phyloP scores from a whole-genome alignment of 2,888 invertebrate genomes.

The Dryococelus australis region DNA sequence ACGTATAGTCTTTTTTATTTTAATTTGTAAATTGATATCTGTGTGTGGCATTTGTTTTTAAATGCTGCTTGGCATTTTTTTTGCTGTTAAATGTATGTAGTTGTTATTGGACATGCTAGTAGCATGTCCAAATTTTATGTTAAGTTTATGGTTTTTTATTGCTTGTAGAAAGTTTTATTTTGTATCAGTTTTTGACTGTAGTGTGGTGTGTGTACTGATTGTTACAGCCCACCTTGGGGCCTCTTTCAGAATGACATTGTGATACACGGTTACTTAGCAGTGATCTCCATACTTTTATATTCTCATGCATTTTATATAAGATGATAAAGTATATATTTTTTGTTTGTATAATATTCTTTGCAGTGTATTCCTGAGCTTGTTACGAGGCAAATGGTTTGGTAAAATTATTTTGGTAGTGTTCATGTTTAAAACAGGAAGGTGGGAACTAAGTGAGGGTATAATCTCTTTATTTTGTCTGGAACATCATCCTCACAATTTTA shows the following conservation, averaged over 20 bases:
- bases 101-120: conserved; percentile 16
- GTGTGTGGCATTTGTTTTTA: conserved; percentile 6
- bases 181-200: conserved; percentile 7
- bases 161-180: conserved; percentile 9
- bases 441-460: too few relatives aligned
- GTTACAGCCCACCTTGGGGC: conserved; percentile 5
- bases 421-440: not conserved
- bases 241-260: not conserved
- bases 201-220: conserved; percentile 16
- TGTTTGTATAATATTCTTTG: not conserved
- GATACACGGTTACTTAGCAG: not conserved
- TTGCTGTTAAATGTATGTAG: not conserved
- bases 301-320: not conserved
- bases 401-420: not conserved
- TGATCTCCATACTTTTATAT: conserved; percentile 9
- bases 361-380: not conserved
- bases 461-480: too few relatives aligned
- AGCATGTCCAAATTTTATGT: not conserved
- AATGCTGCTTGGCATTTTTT: conserved; percentile 11
- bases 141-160: conserved; percentile 13
- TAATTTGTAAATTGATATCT: not conserved
- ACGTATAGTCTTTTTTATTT: not conserved
- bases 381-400: not conserved
- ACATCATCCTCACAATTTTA: too few relatives aligned
- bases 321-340: conserved; percentile 2